Base-by-base conservation (phyloP, 1,140 invertebrate genomes). In the Lithobius niger region DNA sequence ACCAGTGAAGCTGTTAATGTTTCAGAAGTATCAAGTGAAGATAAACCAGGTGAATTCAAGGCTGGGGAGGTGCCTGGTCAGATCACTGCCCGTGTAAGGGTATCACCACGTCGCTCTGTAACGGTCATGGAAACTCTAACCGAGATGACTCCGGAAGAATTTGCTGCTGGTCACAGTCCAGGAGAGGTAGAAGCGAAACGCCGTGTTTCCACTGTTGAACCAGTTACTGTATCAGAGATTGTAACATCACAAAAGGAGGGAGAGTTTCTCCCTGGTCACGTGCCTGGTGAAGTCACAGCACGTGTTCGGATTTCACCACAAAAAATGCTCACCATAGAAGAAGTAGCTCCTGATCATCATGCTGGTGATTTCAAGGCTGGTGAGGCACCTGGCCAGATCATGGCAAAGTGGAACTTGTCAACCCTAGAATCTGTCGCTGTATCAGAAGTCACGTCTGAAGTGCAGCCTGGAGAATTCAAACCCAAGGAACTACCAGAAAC, bases 11-110 rank as follows among this genome's bases (percentile, higher is more conserved):
- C 86, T 66, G 79, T 81, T 16, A 82, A 82, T 1, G 83, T 90
- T 22, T 84, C 88, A 69, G 85, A 87, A 70, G 80, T 88, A 22
- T 83, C 88, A 56, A 80, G 82, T 13, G 80, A 86, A 55, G 84
- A 88, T 64, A 79, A 77, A 53, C 83, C 83, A 13, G 82, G 86
- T 71, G 86, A 88, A 65, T 89, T 91, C 63, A 79, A 16, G 24
- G 27, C 31, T 10, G 51, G 31, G 4, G n/a, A 36, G 21, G 51
- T 52, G 3, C 51, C 51, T 10, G 31, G 27, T 3, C 26, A 52
- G 44, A 24, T 54, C 13, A 43, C 31, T 10, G 52, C 52, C 26
- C 3, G 2, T 10, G 44, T 42, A 4, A 54, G 28, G 3, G 3
- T 54, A 3, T 4, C 10, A 2, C 13, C 18, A 44, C 52, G 44